Evolutionary conservation across 2,888 invertebrate genomes (phyloP).

Genomic region (Pyrrhia umbra): DNA sequence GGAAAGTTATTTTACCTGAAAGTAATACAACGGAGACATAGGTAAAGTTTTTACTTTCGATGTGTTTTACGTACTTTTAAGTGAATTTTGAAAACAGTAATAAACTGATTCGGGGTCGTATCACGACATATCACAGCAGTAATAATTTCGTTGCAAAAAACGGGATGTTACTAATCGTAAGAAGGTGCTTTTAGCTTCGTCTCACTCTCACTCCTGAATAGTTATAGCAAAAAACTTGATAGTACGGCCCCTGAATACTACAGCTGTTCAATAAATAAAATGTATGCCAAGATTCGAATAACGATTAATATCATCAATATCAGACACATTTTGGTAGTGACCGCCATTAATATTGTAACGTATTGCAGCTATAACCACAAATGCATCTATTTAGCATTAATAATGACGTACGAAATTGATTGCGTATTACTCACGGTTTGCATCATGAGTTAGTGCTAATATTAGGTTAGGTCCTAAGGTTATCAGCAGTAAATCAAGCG

Average conservation of each 20-base stretch:
- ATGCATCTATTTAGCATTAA: slow-evolving; percentile 10
- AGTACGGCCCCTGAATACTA: too few species aligned
- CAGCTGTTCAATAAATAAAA: background rate
- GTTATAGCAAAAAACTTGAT: too few species aligned
- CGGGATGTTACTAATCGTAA: too few species aligned
- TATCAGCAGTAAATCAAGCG: slow-evolving; percentile 31
- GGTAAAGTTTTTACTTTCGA: background rate
- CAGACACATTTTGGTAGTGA: background rate
- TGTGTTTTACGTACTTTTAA: background rate
- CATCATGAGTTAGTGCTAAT: slow-evolving; percentile 27
- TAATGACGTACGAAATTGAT: slow-evolving; percentile 32
- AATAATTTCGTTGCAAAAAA: too few species aligned
- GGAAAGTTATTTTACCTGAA: slow-evolving; percentile 28
- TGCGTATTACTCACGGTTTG: slow-evolving; percentile 25
- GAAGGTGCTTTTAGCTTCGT: too few species aligned
- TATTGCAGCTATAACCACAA: slow-evolving; percentile 12
- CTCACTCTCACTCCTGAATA: too few species aligned
- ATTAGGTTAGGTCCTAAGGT: slow-evolving; percentile 13
- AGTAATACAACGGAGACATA: slow-evolving; percentile 1
- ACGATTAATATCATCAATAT: background rate
- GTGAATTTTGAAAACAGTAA: background rate
- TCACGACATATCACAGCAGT: too few species aligned
- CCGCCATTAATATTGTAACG: slow-evolving; percentile 1
- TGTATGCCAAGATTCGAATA: background rate
- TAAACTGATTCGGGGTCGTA: too few species aligned